Percentiles rank a stretch among this genome's conserved stretches.
Evolutionary conservation across 2,113 vertebrate species (phyloP).

Genomic region (Natator depressus): DNA sequence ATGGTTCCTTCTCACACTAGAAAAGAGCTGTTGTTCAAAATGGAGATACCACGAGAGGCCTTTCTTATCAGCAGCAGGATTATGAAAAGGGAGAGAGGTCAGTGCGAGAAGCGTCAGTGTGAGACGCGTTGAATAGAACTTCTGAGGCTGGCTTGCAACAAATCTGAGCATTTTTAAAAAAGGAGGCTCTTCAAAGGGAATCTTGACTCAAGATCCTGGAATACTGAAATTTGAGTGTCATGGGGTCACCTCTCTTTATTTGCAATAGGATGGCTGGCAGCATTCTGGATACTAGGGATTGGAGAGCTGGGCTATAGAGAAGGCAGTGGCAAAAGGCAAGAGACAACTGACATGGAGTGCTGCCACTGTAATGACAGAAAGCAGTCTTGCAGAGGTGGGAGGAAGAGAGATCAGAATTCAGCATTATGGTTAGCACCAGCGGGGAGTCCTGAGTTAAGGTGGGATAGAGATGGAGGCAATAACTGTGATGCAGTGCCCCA

Average conservation of each 20-base stretch:
- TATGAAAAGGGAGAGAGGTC: neutral
- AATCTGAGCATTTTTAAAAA: neutral
- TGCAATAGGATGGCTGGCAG: neutral
- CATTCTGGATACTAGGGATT: neutral
- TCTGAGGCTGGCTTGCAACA: neutral
- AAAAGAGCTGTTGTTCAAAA: neutral
- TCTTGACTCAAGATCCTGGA: neutral
- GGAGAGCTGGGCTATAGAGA: neutral
- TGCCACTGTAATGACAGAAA: neutral
- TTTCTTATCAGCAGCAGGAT: neutral
- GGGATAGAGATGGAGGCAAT: neutral
- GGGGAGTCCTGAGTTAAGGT: neutral
- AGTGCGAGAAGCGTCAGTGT: neutral
- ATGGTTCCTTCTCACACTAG: neutral
- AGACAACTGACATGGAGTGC: neutral
- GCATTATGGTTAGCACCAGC: neutral
- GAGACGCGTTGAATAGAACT: neutral
- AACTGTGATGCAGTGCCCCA: neutral
- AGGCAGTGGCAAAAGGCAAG: neutral
- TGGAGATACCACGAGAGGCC: neutral
- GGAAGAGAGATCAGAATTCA: neutral
- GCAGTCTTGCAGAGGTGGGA: no score
- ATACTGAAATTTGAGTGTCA: no score
- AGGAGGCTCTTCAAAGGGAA: neutral
- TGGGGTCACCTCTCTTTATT: no score